Conservation (phyloP, 2,797 vertebrate genomes). For the Gorsachius magnificus region DNA sequence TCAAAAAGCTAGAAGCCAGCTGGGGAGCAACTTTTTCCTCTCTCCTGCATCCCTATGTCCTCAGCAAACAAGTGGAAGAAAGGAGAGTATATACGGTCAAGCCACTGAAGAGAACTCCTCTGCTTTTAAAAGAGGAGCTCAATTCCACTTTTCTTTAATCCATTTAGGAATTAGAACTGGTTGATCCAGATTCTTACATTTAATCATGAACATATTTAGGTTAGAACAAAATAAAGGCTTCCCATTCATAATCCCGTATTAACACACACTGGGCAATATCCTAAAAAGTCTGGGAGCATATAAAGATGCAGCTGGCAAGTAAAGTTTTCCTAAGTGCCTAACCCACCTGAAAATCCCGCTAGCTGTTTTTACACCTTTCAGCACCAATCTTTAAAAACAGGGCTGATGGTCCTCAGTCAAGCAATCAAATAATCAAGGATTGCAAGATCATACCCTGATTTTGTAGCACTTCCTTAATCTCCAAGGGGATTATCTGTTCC, state of each 20-base stretch:
- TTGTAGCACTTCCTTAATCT: conserved; percentile 26
- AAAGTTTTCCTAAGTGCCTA: neutral
- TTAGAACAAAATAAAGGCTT: neutral
- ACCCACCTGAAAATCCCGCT: neutral
- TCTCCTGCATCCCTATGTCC: neutral
- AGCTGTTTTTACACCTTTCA: neutral
- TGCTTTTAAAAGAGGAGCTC: neutral
- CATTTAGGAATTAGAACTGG: neutral
- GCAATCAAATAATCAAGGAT: neutral
- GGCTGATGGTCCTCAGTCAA: neutral
- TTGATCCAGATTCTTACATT: neutral
- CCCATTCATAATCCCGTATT: neutral
- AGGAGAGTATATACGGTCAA: neutral
- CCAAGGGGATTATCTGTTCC: conserved; percentile 50
- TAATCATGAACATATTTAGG: conserved; percentile 29
- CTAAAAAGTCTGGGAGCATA: neutral
- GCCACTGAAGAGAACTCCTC: neutral
- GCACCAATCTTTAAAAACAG: neutral
- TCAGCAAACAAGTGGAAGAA: neutral
- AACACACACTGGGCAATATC: neutral
- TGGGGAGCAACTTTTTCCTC: neutral
- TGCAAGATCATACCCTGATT: conserved; percentile 26
- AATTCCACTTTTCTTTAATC: neutral
- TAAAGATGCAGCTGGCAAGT: neutral
- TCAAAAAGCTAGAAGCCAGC: neutral